Evolutionary conservation across 2,113 vertebrate species (phyloP), one percentile per base, ranked within the genome.

Genomic region (Empidonax alnorum): DNA sequence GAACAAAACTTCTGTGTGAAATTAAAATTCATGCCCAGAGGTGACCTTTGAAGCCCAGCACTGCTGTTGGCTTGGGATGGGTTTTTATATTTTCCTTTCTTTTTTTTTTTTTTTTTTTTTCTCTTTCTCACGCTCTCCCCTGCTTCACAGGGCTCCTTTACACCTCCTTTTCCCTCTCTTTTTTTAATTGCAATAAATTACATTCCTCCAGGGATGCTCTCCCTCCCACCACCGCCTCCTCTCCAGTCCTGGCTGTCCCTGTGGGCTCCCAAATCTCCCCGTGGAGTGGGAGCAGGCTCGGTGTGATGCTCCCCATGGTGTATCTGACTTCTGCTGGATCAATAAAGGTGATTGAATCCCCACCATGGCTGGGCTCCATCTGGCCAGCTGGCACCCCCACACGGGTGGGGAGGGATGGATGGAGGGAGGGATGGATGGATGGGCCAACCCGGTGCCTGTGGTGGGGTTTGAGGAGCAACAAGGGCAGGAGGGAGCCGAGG

Each of bases 21-120:
- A 97, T 98, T 96, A 98, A 98, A 97, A 97, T 96, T 96, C 97
- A 94, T 96, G 96, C 95, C 96, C 96, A 95, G 91, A 84, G 95
- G 92, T 97, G 97, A 97, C 97, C 96, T 90, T 65, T 96, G 96
- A 89, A 81, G 89, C 82, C 76, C 46, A 6, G 52, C 33, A 1
- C 78, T 52, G 92, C 84, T 69, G 94, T 61, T 62, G 61, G 50
- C 14, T 66, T 42, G 87, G 63, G 15, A 62, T 76, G 61, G 61
- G 6, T 13, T 52, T 63, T 67, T 14, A 47, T 28, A 49, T 91
- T 49, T 80, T 28, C 19, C 23, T 28, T 47, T 65, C 16, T 22
- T 12, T 50, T 49, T 22, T 12, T 7, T 15, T 49, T 22, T 12
- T 7, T 15, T 31, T 37, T 12, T 6, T 14, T 28, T 55, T 20